Base-by-base conservation (phyloP, 1,140 invertebrate genomes). In the Cotesia glomerata region DNA sequence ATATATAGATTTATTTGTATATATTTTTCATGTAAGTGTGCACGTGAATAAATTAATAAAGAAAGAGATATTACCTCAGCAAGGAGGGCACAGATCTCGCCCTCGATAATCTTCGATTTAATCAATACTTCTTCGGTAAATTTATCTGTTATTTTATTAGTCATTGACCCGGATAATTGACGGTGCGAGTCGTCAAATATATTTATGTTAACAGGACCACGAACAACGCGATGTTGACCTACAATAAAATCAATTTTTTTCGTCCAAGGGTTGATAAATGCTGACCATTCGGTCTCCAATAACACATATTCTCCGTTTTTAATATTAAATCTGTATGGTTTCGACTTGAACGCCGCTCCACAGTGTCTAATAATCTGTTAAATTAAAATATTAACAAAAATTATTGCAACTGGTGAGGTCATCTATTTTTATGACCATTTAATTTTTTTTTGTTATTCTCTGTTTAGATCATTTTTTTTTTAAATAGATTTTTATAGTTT, bases 181-280 rank as follows among this genome's bases (percentile, higher is more conserved):
- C 89, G 86, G 7, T 81, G 78, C 8, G 85, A 82, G 1, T 88
- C 54, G 70, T 90, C 88, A 77, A 95, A 95, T 0, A 95, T 91
- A 78, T 95, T 89, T 0, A 92, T 91, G 85, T 93, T 91, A 4
- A 76, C 62, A 13, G 93, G 93, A 9, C 93, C 93, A 88, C 94
- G 93, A 68, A 96, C 81, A 3, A 98, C 91, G 67, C 91, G 88
- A 88, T 98, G 95, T 79, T 96, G 92, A 71, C 94, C 95, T 78
- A 95, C 93, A 62, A 98, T 92, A 88, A 97, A 97, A 81, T 98
- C 97, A 65, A 98, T 87, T 85, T 94, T 93, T 80, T 90, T 91
- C 0, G 94, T 94, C 96, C 96, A 98, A 0, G 97, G 96, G 90
- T 98, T 98, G 36, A 97, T 90, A 84, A 97, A 97, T 71, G 93